These are phyloP conservation scores for Centroberyx gerrardi DNA, from an alignment of 2,797 vertebrate genomes.

Conservation along the genomic window DNA sequence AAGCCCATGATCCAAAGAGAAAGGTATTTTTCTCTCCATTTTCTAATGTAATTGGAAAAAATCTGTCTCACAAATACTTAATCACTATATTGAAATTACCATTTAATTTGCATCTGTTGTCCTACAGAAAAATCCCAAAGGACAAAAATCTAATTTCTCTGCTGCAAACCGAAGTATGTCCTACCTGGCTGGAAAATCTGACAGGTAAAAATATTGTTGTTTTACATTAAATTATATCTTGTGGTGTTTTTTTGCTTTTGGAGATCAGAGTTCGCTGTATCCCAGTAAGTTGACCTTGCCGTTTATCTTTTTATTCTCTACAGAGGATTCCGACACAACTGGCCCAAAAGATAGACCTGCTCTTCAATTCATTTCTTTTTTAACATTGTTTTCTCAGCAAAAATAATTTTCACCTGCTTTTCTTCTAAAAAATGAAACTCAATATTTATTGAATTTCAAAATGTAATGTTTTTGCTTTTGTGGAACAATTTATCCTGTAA, in stretches of 20 bases:
- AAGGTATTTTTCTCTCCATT: constrained; percentile 74
- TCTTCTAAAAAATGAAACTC: constrained; percentile 12
- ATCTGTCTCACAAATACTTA: background rate
- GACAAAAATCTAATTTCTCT: constrained; percentile 74
- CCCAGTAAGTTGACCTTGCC: background rate
- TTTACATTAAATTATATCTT: background rate
- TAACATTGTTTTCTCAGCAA: constrained; percentile 20
- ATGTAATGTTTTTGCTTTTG: constrained; percentile 40
- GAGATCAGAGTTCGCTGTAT: constrained; percentile 5
- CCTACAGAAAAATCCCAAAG: constrained; percentile 78
- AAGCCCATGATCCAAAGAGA: constrained; percentile 71
- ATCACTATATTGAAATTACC: background rate
- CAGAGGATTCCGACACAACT: constrained; percentile 93
- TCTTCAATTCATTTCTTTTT: constrained; percentile 27
- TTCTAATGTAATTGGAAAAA: background rate
- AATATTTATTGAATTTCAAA: constrained; percentile 44
- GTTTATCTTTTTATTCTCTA: constrained; percentile 29
- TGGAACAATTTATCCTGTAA: constrained; percentile 64
- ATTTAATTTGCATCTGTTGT: constrained; percentile 19
- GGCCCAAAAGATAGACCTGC: constrained; percentile 93
- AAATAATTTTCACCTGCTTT: background rate
- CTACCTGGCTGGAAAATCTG: constrained; percentile 89
- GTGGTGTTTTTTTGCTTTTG: background rate
- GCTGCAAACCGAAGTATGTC: constrained; percentile 93
- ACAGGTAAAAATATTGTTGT: constrained; percentile 83